phyloP scores from a whole-genome alignment of 1,140 invertebrate genomes.

The Ceratoteleas bidentatus region DNA sequence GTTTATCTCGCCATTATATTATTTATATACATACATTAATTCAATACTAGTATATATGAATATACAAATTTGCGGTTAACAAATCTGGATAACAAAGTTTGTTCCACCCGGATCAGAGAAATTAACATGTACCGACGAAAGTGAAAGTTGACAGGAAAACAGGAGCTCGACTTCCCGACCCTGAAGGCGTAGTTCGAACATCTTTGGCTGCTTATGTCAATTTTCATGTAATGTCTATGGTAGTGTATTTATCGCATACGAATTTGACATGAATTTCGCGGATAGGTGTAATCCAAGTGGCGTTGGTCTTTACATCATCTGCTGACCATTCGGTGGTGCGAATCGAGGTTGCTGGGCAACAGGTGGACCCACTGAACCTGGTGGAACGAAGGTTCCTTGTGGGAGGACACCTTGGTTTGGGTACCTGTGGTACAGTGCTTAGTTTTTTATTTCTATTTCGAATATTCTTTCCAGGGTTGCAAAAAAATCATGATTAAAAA shows the following conservation, averaged over 20 bases:
- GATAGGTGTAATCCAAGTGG: constrained; percentile 19
- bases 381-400: no score
- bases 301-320: constrained; percentile 47
- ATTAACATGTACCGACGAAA: constrained; percentile 10
- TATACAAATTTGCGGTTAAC: constrained; percentile 46
- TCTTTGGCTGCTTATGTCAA: constrained; percentile 53
- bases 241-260: constrained; percentile 47
- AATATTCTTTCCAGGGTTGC: no score
- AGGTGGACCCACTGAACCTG: no score
- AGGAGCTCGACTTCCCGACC: constrained; percentile 6
- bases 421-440: no score
- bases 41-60: constrained; percentile 45
- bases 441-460: no score
- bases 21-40: constrained; percentile 55
- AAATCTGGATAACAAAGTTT: constrained; percentile 29
- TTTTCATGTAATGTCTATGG: constrained; percentile 39
- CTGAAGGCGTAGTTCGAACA: constrained; percentile 29
- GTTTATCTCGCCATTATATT: constrained; percentile 37
- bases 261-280: constrained; percentile 31
- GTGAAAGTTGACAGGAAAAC: constrained; percentile 6
- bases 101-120: background rate
- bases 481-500: no score
- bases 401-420: no score
- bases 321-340: constrained; percentile 51
- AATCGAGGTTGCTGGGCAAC: constrained; percentile 40